These are phyloP conservation scores for Latrodectus elegans DNA, from an alignment of 2,888 invertebrate genomes.

Conservation along the genomic window DNA sequence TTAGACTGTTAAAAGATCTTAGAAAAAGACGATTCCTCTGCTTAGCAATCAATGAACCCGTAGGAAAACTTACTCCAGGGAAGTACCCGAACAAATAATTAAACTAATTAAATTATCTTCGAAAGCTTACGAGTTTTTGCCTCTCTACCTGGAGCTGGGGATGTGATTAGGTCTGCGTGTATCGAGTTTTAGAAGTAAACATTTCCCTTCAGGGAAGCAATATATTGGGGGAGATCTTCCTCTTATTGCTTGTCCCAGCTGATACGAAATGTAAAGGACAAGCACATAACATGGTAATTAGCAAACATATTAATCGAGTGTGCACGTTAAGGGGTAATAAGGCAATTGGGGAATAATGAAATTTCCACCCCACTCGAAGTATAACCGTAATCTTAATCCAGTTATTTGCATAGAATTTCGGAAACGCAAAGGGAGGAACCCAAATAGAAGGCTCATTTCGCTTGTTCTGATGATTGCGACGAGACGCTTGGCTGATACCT, in stretches of 20 bases:
- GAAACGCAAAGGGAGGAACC: constrained; percentile 21
- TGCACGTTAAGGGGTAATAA: constrained; percentile 52
- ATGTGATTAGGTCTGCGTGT: constrained; percentile 9
- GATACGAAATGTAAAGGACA: constrained; percentile 36
- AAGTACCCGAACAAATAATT: constrained; percentile 16
- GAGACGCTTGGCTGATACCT: constrained; percentile 7
- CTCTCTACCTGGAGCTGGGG: constrained; percentile 13
- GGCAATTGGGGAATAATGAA: constrained; percentile 54
- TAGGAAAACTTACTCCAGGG: no score
- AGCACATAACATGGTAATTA: constrained; percentile 45
- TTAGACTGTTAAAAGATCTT: no score
- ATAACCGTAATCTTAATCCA: constrained; percentile 38
- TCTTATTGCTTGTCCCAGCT: background rate
- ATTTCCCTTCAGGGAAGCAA: constrained; percentile 18
- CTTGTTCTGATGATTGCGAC: constrained; percentile 21
- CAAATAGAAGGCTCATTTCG: constrained; percentile 24
- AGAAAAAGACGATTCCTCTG: no score
- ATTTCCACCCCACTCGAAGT: constrained; percentile 43
- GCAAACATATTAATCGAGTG: constrained; percentile 57
- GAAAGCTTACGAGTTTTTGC: constrained; percentile 18
- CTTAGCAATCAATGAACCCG: no score
- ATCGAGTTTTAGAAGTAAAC: constrained; percentile 3
- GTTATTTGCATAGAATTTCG: constrained; percentile 52
- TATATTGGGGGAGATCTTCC: background rate
- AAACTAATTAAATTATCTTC: constrained; percentile 18